phyloP scores from a whole-genome alignment of 2,888 invertebrate genomes.

The Dermolepida albohirtum region DNA sequence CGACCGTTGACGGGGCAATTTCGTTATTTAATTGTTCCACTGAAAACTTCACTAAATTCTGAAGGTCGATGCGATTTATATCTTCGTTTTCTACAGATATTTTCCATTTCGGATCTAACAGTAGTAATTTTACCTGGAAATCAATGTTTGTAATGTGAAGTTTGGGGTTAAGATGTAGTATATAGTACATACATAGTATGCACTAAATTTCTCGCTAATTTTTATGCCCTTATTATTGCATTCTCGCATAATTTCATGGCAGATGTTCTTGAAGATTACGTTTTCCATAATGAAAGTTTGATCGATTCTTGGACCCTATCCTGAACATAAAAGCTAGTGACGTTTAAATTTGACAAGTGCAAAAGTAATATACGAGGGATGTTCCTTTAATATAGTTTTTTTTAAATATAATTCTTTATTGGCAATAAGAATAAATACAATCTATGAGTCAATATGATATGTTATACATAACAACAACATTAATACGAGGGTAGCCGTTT shows the following conservation, averaged over 20 bases:
- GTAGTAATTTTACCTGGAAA: slow-evolving; percentile 66
- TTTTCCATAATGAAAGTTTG: slow-evolving; percentile 39
- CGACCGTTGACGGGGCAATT: slow-evolving; percentile 65
- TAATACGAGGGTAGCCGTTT: too few relatives aligned
- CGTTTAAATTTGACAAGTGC: neutral
- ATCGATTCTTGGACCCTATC: slow-evolving; percentile 17
- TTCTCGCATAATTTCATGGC: slow-evolving; percentile 70
- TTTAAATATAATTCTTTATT: too few relatives aligned
- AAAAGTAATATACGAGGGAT: too few relatives aligned
- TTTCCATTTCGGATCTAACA: slow-evolving; percentile 70
- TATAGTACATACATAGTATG: slow-evolving; percentile 63
- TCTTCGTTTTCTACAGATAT: slow-evolving; percentile 66
- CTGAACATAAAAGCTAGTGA: neutral
- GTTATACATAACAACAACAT: too few relatives aligned
- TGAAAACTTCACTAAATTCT: slow-evolving; percentile 69
- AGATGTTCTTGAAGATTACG: slow-evolving; percentile 66
- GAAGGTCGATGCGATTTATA: slow-evolving; percentile 66
- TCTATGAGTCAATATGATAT: too few relatives aligned
- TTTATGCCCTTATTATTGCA: slow-evolving; percentile 64
- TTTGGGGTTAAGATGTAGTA: slow-evolving; percentile 1
- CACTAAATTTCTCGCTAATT: slow-evolving; percentile 68
- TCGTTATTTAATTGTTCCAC: slow-evolving; percentile 64
- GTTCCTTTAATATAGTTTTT: too few relatives aligned
- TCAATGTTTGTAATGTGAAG: neutral
- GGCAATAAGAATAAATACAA: too few relatives aligned